A percentile compares a stretch with the other conserved stretches of the same genome.
Evolutionary conservation across 2,113 vertebrate genomes (phyloP).

Genomic region (Pampusana beccarii): DNA sequence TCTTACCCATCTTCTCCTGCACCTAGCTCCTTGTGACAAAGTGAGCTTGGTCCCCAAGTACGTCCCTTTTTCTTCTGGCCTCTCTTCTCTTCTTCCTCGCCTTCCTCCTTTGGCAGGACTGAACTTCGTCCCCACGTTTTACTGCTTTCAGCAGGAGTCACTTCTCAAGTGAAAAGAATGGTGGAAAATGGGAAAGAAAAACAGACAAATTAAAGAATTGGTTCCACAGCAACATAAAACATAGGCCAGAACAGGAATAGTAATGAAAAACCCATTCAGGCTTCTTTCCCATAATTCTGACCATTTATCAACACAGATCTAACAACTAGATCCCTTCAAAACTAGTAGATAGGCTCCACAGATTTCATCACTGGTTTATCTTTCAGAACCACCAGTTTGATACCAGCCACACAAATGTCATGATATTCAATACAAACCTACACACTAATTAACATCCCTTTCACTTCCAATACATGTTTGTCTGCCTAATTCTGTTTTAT

Average conservation of each 20-base stretch:
- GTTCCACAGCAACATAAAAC: background rate
- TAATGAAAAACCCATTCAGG: background rate
- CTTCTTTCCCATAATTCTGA: background rate
- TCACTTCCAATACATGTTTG: background rate
- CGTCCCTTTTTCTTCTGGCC: constrained; percentile 90
- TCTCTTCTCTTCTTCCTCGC: constrained; percentile 88
- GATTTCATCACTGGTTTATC: background rate
- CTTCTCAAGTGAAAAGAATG: constrained; percentile 65
- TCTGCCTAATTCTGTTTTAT: background rate
- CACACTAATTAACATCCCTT: background rate
- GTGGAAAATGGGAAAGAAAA: background rate
- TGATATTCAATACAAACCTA: background rate
- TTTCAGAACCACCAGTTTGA: background rate
- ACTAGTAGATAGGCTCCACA: background rate
- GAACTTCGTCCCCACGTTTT: constrained; percentile 84
- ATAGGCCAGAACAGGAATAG: background rate
- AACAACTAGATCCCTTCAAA: background rate
- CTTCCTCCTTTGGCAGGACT: constrained; percentile 83
- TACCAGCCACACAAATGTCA: background rate
- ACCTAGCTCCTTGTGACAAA: constrained; percentile 80
- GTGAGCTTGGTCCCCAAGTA: constrained; percentile 79
- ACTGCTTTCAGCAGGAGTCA: constrained; percentile 87
- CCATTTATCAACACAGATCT: background rate
- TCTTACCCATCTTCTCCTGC: constrained; percentile 88
- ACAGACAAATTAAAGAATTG: background rate